Conservation (phyloP, 92 coral and sea anemone genomes). For the Plumapathes pennacea region DNA sequence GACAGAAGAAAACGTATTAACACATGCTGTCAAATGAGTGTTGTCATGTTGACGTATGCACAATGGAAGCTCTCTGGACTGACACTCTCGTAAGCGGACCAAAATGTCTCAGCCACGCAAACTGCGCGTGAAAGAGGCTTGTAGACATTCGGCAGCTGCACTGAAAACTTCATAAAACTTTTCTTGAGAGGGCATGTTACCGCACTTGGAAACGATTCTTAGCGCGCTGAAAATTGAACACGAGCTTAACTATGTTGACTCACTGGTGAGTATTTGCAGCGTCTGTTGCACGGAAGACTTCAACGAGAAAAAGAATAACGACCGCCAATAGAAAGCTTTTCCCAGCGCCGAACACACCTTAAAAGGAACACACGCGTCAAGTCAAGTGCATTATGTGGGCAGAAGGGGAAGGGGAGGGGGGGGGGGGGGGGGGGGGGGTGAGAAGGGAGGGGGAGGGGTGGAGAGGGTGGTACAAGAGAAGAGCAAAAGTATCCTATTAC, state of each 20-base stretch:
- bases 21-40: too few species aligned
- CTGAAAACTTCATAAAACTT: too few species aligned
- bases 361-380: background rate
- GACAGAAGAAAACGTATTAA: too few species aligned
- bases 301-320: constrained; percentile 73
- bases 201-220: too few species aligned
- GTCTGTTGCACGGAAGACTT: constrained; percentile 58
- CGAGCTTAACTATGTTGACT: background rate
- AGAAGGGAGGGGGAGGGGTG: background rate
- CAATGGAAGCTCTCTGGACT: too few species aligned
- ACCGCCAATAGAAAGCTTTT: constrained; percentile 93
- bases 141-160: too few species aligned
- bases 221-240: too few species aligned
- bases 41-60: too few species aligned
- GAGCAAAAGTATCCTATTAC: too few species aligned
- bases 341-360: constrained; percentile 99
- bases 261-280: constrained; percentile 40
- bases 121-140: too few species aligned
- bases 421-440: background rate
- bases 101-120: background rate
- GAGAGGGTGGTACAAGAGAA: background rate
- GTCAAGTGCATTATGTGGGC: too few species aligned
- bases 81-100: background rate
- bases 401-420: background rate
- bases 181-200: too few species aligned